Conservation (phyloP, 1,140 invertebrate genomes). For the Ladona fulva region DNA sequence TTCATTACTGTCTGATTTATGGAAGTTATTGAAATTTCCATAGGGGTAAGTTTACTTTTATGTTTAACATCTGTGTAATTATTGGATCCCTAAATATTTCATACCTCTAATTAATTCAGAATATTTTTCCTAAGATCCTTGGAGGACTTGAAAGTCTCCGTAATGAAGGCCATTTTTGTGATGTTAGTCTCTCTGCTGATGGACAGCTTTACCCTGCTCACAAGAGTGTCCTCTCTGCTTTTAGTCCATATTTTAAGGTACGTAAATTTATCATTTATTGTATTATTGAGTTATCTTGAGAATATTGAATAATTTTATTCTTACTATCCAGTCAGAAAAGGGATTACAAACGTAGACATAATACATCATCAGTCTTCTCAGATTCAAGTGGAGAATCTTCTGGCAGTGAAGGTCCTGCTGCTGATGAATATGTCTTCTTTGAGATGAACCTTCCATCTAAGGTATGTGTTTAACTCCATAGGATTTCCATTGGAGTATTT, state of each 20-base stretch:
- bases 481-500: no score
- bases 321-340: background rate
- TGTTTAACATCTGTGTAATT: no score
- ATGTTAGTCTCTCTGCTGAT: constrained; percentile 39
- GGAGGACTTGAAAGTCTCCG: constrained; percentile 39
- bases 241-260: constrained; percentile 41
- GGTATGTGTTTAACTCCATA: background rate
- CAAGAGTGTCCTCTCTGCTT: constrained; percentile 39
- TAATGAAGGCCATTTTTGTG: constrained; percentile 38
- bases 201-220: constrained; percentile 39
- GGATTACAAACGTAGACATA: background rate
- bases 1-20: no score
- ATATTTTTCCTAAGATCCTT: constrained; percentile 29
- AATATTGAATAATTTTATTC: no score
- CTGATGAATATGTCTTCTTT: background rate
- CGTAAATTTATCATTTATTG: constrained; percentile 14
- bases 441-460: background rate
- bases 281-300: no score
- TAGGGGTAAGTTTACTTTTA: no score
- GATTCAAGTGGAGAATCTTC: background rate
- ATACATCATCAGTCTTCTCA: background rate
- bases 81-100: no score
- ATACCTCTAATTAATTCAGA: no score
- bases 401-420: background rate
- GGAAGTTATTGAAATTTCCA: no score